phyloP scores from a whole-genome alignment of 1,140 invertebrate genomes.

The Scaptomyza graminum region DNA sequence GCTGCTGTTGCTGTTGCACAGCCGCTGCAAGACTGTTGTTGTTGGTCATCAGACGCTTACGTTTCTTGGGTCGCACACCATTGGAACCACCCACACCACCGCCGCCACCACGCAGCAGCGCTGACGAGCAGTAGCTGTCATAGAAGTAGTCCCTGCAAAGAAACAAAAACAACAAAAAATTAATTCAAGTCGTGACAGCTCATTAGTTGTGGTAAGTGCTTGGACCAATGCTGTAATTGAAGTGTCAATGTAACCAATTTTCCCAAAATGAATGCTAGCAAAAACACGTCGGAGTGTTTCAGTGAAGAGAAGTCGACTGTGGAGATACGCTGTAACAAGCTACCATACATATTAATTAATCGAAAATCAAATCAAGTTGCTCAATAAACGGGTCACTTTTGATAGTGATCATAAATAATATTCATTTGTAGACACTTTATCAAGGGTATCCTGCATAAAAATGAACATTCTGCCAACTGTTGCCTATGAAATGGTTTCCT shows the following conservation, averaged over 20 bases:
- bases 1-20: conserved; percentile 71
- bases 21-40: conserved; percentile 65
- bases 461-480: conserved; percentile 59
- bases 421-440: too few relatives aligned
- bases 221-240: conserved; percentile 56
- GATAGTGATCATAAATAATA: too few relatives aligned
- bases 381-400: too few relatives aligned
- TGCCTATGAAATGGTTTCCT: conserved; percentile 39
- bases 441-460: conserved; percentile 6
- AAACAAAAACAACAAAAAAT: background rate
- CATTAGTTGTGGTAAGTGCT: conserved; percentile 37
- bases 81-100: conserved; percentile 62
- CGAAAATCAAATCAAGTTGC: too few relatives aligned
- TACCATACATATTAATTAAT: background rate
- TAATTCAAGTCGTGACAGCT: conserved; percentile 25
- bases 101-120: conserved; percentile 84
- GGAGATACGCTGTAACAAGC: background rate
- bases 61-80: conserved; percentile 86
- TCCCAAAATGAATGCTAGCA: background rate
- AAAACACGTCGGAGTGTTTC: background rate
- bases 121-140: conserved; percentile 86
- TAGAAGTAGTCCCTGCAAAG: conserved; percentile 79
- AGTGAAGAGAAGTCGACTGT: background rate
- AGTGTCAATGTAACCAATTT: conserved; percentile 32
- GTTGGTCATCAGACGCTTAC: conserved; percentile 86